These are phyloP conservation scores for Rhodeus uyekii DNA, from an alignment of 2,797 vertebrate species.

Conservation along the genomic window DNA sequence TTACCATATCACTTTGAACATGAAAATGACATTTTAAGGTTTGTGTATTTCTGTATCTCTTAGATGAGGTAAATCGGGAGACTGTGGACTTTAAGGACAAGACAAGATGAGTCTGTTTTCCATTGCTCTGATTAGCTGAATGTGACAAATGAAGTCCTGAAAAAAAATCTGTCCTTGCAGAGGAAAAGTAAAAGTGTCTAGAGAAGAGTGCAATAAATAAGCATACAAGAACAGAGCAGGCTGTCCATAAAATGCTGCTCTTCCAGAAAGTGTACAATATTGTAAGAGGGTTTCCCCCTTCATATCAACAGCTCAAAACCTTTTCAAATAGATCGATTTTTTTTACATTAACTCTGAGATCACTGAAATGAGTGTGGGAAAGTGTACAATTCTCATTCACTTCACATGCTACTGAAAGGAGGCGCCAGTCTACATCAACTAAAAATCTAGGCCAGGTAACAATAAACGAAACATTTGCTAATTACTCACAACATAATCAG, in stretches of 20 bases:
- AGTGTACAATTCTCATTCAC: not conserved
- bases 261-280: not conserved
- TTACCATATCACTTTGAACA: not conserved
- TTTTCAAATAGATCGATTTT: too few species aligned
- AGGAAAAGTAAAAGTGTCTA: constrained; percentile 1
- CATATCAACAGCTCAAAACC: not conserved
- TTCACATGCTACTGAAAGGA: not conserved
- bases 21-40: not conserved
- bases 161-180: not conserved
- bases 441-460: not conserved
- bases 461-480: not conserved
- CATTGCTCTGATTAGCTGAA: not conserved
- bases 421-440: not conserved
- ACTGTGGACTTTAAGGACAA: not conserved
- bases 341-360: too few species aligned
- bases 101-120: constrained; percentile 3
- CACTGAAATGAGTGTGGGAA: not conserved
- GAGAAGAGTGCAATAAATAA: not conserved
- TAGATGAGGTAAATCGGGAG: not conserved
- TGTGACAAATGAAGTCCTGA: not conserved
- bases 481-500: not conserved
- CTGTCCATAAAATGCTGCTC: not conserved
- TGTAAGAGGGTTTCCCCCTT: not conserved
- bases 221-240: not conserved
- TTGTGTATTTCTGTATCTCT: not conserved